Conservation (phyloP, 2,797 vertebrate species). For the Potorous gilbertii region DNA sequence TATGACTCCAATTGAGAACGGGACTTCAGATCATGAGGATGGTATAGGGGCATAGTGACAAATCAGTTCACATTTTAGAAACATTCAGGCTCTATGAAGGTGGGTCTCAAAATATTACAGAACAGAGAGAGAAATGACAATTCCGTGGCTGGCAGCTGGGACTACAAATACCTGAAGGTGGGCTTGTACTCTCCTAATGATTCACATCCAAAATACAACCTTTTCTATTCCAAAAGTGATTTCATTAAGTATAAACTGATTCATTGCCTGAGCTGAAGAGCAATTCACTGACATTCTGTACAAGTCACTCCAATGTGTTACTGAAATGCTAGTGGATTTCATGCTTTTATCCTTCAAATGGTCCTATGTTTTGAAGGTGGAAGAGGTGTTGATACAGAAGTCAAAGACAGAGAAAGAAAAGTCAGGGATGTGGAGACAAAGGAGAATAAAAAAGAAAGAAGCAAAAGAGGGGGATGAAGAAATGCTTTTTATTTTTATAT, state of each 20-base stretch:
- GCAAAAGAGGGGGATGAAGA: background rate
- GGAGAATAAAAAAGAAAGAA: background rate
- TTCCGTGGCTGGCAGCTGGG: background rate
- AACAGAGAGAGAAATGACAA: background rate
- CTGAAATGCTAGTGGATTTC: constrained; percentile 6
- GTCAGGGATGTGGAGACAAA: background rate
- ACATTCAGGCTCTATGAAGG: background rate
- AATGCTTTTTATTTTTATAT: background rate
- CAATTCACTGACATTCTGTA: constrained; percentile 25
- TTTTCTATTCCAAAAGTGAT: constrained; percentile 25
- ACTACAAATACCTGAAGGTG: constrained; percentile 14
- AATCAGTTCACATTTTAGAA: background rate
- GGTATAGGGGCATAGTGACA: background rate
- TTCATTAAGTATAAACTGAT: constrained; percentile 66
- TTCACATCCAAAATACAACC: background rate
- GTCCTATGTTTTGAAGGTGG: background rate
- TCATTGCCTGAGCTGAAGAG: constrained; percentile 40
- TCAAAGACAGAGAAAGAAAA: background rate
- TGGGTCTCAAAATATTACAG: background rate
- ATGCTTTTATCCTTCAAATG: constrained; percentile 19
- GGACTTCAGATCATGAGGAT: background rate
- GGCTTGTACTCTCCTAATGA: background rate
- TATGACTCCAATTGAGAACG: background rate
- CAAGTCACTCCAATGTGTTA: constrained; percentile 10
- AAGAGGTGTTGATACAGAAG: background rate